Conservation (phyloP, 2,113 vertebrate species). For the Cololabis saira region DNA sequence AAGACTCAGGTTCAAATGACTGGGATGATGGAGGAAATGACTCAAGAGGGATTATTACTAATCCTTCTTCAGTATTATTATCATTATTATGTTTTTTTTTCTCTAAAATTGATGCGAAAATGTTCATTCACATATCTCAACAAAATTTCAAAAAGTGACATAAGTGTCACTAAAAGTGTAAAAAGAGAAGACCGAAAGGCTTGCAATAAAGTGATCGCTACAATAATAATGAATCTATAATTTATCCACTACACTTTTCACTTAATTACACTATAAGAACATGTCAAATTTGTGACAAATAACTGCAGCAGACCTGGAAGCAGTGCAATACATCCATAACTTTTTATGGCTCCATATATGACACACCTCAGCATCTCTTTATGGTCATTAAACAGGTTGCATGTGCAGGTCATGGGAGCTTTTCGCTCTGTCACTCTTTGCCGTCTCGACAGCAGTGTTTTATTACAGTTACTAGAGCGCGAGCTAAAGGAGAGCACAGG, state of each 20-base stretch:
- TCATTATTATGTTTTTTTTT: constrained; percentile 12
- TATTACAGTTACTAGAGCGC: constrained; percentile 73
- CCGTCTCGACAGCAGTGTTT: constrained; percentile 69
- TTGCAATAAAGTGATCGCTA: not conserved
- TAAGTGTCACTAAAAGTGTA: not conserved
- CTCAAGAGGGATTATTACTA: constrained; percentile 36
- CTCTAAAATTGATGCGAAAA: constrained; percentile 15
- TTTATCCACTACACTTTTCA: constrained; percentile 14
- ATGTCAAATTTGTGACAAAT: constrained; percentile 17
- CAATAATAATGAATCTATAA: constrained; percentile 4
- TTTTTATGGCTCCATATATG: constrained; percentile 52
- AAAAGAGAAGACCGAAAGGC: not conserved
- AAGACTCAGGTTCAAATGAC: constrained; percentile 56
- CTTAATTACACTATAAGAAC: constrained; percentile 15
- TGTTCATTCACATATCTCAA: constrained; percentile 21
- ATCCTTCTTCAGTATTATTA: no score
- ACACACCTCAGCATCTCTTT: constrained; percentile 57
- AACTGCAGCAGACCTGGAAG: constrained; percentile 22
- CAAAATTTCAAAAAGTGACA: constrained; percentile 1
- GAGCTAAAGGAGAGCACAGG: constrained; percentile 71
- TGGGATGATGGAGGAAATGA: constrained; percentile 10
- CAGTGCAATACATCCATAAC: constrained; percentile 30
- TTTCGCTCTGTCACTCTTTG: constrained; percentile 67
- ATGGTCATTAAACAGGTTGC: constrained; percentile 64
- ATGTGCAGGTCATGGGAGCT: constrained; percentile 59